Evolutionary conservation across 2,797 vertebrate species (phyloP), one percentile per base, ranked within the genome.

Genomic region (Aphelocoma californica): DNA sequence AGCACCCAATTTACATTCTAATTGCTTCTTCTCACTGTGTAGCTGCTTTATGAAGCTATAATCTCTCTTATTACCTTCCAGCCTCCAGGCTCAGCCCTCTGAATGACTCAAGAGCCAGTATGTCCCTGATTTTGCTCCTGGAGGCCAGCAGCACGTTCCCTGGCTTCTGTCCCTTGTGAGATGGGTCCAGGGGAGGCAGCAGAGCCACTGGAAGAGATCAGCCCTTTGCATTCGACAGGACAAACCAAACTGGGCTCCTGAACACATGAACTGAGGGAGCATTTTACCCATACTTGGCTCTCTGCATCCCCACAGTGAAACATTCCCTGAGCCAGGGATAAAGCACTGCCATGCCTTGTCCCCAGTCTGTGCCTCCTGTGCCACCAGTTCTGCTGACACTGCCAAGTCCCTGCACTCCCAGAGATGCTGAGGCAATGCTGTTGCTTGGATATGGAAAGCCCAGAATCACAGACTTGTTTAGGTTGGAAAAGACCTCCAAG

Each of bases 1-100:
- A 87, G 92, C 56, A 54, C 81, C 77, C 45, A 51, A 96, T 97
- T 95, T 97, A 93, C 91, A 97, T 97, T 91, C 94, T 97, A 96
- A 97, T 96, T 93, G 87, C 93, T 94, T 95, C 92, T 69, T 48
- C 84, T 81, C 67, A 54, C 81, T 91, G 82, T 92, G 88, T 57
- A 90, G 74, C 66, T 83, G 60, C 79, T 86, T 78, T 91, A 86
- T 50, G n/a, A 53, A 84, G 69, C 86, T 86, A 77, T 92, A 94
- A 92, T 90, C 78, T 93, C 47, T 67, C 67, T 96, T 82, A 96
- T 93, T 86, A 92, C 62, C 75, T 83, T 47, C 78, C 45, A 74
- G 91, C 91, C 91, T 93, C 65, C 1, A 11, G 73, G 77, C 88
- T 83, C 74, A 77, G 70, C 81, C 31, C 82, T 89, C 53, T 26